Conservation (phyloP, 1,140 invertebrate species). For the Cyphomyrmex costatus region DNA sequence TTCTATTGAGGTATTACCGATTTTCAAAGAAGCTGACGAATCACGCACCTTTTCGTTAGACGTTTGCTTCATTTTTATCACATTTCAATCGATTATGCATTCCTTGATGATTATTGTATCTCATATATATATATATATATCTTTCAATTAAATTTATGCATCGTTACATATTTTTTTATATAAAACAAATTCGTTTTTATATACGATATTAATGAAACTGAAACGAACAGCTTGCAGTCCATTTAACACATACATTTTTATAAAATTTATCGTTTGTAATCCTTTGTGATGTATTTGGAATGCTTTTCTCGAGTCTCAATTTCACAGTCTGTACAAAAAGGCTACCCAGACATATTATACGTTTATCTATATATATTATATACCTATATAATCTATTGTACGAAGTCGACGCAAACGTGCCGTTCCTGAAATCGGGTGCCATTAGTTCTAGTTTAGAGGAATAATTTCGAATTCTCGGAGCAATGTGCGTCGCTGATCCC, state of each 20-base stretch:
- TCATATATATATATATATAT: too few species aligned
- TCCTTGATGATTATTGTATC: neutral
- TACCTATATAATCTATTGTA: conserved; percentile 5
- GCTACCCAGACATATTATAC: neutral
- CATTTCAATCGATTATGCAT: neutral
- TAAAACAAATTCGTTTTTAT: neutral
- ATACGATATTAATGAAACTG: neutral
- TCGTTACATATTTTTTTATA: neutral
- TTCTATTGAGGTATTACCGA: conserved; percentile 46
- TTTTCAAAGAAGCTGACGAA: conserved; percentile 31
- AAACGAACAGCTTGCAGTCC: neutral
- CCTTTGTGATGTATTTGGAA: neutral
- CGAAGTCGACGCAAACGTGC: conserved; percentile 15
- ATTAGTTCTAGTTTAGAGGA: conserved; percentile 62
- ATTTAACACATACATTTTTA: neutral
- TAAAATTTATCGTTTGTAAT: neutral
- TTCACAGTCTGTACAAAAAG: neutral
- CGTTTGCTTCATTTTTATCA: conserved; percentile 22
- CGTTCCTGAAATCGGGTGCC: conserved; percentile 38
- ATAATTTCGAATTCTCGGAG: conserved; percentile 73
- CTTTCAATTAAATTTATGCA: neutral
- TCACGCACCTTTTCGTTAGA: conserved; percentile 6
- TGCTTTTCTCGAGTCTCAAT: neutral
- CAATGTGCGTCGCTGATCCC: conserved; percentile 54
- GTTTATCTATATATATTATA: neutral